Percentiles rank a stretch among this genome's conserved stretches.
Evolutionary conservation across 2,113 vertebrate species (phyloP).

Genomic region (Tyto alba): DNA sequence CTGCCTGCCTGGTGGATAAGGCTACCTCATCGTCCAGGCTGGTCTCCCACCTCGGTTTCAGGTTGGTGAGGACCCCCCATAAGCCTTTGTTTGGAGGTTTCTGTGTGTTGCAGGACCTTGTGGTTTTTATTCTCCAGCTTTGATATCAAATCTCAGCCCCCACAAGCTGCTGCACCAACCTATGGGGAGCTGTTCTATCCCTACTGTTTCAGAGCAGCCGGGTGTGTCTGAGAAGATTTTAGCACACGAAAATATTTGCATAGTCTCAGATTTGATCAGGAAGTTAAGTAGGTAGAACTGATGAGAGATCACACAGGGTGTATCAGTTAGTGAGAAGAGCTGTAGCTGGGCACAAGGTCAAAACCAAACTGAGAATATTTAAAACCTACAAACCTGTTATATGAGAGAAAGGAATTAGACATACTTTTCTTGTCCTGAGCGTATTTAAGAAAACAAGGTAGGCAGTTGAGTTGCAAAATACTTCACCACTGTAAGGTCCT

Average conservation of each 20-base stretch:
- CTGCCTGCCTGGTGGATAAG: background rate
- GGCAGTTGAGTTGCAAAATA: background rate
- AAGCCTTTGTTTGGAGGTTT: background rate
- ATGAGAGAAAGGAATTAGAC: background rate
- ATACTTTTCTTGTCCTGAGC: background rate
- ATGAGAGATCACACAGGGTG: fast-evolving
- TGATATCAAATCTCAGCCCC: background rate
- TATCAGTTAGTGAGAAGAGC: background rate
- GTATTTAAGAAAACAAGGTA: background rate
- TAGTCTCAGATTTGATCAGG: background rate
- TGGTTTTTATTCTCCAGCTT: background rate
- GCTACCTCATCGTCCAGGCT: background rate
- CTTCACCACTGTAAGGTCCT: background rate
- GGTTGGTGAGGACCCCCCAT: background rate
- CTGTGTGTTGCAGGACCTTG: background rate
- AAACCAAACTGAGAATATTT: background rate
- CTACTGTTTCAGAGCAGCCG: background rate
- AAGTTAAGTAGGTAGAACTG: background rate
- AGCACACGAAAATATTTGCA: background rate
- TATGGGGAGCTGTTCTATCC: background rate
- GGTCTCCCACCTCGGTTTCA: background rate
- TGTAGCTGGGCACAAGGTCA: background rate
- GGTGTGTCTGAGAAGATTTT: background rate
- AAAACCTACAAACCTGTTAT: background rate
- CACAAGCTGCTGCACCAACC: background rate